These are phyloP conservation scores for Diphyllodes magnificus DNA, from an alignment of 2,113 vertebrate genomes.

Conservation along the genomic window DNA sequence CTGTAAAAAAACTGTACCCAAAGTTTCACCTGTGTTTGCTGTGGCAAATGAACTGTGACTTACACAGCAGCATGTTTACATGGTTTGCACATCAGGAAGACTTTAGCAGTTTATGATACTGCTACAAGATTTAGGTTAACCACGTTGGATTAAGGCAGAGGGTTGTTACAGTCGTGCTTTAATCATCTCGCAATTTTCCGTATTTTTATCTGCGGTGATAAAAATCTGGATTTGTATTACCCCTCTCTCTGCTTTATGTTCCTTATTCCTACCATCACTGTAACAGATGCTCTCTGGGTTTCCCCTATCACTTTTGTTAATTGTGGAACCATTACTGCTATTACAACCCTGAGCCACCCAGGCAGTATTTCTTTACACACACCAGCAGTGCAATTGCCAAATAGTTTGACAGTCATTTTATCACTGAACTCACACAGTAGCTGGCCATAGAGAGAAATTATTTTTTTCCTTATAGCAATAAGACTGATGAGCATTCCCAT, in stretches of 20 bases:
- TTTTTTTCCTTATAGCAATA: neutral
- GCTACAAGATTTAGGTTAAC: neutral
- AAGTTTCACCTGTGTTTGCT: neutral
- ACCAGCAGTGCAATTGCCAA: neutral
- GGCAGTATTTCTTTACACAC: neutral
- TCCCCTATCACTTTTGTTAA: neutral
- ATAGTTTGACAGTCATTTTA: neutral
- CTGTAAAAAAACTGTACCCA: neutral
- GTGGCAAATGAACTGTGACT: neutral
- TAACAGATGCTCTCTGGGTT: neutral
- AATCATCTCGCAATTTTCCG: neutral
- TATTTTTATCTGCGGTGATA: neutral
- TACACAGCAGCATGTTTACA: neutral
- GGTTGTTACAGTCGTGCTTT: neutral
- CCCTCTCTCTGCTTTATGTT: neutral
- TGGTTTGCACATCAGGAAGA: neutral
- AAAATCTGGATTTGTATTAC: neutral
- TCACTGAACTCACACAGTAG: neutral
- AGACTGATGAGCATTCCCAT: neutral
- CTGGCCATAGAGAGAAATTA: neutral
- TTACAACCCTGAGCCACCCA: neutral
- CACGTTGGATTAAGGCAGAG: neutral
- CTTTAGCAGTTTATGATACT: neutral
- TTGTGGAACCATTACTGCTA: neutral
- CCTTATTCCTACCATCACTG: neutral